phyloP scores from a whole-genome alignment of 2,113 vertebrate species.

The Phaetusa simplex region DNA sequence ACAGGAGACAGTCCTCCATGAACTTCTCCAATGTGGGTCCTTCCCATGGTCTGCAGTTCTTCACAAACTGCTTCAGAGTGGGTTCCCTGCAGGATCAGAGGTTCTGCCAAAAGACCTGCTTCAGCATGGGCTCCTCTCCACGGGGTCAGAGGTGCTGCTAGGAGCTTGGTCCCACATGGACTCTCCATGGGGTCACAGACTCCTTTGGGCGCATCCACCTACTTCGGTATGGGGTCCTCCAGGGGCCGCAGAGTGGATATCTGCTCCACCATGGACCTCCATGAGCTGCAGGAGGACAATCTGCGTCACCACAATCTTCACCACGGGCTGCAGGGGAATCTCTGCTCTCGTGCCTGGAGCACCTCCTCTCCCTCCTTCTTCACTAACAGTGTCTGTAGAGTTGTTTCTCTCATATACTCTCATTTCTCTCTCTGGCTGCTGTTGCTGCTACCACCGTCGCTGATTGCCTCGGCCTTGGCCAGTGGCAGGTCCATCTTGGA shows the following conservation, averaged over 20 bases:
- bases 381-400: not conserved
- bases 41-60: not conserved
- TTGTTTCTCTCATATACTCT: not conserved
- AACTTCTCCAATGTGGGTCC: not conserved
- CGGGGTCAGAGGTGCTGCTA: not conserved
- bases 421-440: not conserved
- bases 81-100: not conserved
- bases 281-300: not conserved
- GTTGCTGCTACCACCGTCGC: rapidly evolving
- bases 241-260: no score
- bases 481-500: not conserved
- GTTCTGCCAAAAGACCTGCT: not conserved
- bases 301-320: not conserved
- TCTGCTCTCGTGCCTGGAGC: not conserved
- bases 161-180: no score
- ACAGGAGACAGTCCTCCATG: not conserved
- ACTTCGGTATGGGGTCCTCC: no score
- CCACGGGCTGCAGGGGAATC: not conserved
- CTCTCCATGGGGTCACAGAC: no score
- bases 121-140: not conserved
- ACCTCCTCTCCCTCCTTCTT: not conserved
- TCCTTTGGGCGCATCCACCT: no score
- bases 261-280: not conserved
- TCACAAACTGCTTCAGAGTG: not conserved
- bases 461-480: not conserved